phyloP scores from a whole-genome alignment of 2,888 invertebrate genomes.

The Eupithecia vulgata region DNA sequence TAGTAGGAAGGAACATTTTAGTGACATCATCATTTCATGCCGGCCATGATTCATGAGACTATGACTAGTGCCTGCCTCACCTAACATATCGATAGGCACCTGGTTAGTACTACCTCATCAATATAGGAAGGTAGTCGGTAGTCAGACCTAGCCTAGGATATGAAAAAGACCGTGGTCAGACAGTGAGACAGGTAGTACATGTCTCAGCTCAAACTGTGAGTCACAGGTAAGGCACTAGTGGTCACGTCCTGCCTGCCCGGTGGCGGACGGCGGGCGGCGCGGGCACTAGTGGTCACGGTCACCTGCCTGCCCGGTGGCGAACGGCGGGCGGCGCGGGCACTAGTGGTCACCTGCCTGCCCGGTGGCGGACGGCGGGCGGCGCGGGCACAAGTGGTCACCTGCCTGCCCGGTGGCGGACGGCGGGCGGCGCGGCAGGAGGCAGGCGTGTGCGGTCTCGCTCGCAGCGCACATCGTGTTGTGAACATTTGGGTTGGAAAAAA shows the following conservation, averaged over 20 bases:
- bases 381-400: too few relatives aligned
- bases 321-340: too few relatives aligned
- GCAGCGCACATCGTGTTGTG: constrained; percentile 22
- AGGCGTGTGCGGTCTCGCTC: constrained; percentile 58
- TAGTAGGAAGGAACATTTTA: not conserved
- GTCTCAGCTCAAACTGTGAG: not conserved
- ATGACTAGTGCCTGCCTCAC: constrained; percentile 29
- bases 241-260: too few relatives aligned
- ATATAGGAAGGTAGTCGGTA: too few relatives aligned
- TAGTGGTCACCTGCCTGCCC: too few relatives aligned
- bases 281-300: too few relatives aligned
- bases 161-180: not conserved
- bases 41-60: constrained; percentile 38
- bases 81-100: not conserved
- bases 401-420: too few relatives aligned
- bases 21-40: constrained; percentile 1
- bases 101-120: not conserved
- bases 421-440: constrained; percentile 47
- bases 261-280: too few relatives aligned
- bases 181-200: not conserved
- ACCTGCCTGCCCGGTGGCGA: too few relatives aligned
- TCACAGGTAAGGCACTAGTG: not conserved
- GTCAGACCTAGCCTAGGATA: too few relatives aligned
- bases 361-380: too few relatives aligned
- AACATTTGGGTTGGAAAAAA: not conserved